Base-by-base conservation (phyloP, 1,140 invertebrate species). In the Drosophila mauritiana region DNA sequence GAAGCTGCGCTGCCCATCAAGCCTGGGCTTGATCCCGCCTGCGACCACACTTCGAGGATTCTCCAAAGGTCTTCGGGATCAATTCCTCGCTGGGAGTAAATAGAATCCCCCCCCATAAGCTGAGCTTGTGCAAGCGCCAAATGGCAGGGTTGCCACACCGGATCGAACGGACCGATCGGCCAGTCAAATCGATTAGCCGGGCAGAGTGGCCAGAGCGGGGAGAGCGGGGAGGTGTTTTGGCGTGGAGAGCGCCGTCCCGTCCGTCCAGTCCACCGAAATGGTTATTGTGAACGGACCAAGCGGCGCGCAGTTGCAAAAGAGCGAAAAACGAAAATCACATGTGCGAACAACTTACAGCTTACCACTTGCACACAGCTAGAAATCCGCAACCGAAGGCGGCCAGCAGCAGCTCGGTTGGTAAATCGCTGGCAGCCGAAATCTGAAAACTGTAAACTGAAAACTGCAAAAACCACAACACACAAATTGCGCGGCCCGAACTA, bases 381-480 rank as follows among this genome's bases (percentile, higher is more conserved):
- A 68, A 36, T 65, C 64, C 58, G 61, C 64, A 68, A 67, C 25
- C 6, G 39, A 42, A 22, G 36, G 46, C 57, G 40, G 45, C 25
- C 43, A 48, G 40, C 42, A 42, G 17, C 12, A 51, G 68, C 27
- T 43, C 64, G 67, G 67, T 85, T 86, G 82, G 68, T 77, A 85
- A 86, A 74, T 82, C 81, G 49, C 80, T 86, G 43, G 11, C 20
- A 20, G 79, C 78, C 52, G 82, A 31, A 31, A 31, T 31, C 31
- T 31, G 13, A 76, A 84, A 85, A 77, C 31, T 31, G 13, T 73
- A 84, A 85, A 77, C 70, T 63, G 46, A 59, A 80, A 78, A 70
- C 80, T 83, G 81, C 81, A 80, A 85, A 83, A 85, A 77, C 80
- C 80, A 85, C 80, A 84, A 85, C 81, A 85, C 67, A 65, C 61